Conservation (phyloP, 2,888 invertebrate genomes). For the Diarsia dahlii region DNA sequence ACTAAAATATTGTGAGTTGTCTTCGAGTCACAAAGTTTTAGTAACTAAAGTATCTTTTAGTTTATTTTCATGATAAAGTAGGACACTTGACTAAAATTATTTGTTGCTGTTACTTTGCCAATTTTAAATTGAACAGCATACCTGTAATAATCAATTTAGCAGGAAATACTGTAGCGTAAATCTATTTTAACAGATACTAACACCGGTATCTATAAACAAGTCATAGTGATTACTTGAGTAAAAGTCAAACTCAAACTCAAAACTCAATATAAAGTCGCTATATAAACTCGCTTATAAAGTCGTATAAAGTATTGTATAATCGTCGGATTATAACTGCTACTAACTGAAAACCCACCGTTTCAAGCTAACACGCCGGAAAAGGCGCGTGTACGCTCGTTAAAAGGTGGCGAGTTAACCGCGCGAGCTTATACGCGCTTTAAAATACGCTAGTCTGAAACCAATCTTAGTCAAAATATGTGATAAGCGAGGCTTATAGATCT, state of each 20-base stretch:
- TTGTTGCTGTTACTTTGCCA: not conserved
- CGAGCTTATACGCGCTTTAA: not conserved
- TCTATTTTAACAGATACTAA: no score
- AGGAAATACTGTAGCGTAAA: no score
- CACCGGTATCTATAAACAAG: no score
- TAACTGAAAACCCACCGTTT: not conserved
- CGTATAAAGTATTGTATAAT: not conserved
- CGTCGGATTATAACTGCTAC: not conserved
- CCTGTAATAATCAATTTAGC: no score
- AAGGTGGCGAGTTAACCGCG: not conserved
- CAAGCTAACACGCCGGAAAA: not conserved
- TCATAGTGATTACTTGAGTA: no score
- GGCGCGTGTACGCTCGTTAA: not conserved
- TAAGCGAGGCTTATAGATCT: not conserved
- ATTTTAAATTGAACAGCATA: not conserved
- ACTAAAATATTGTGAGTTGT: constrained; percentile 20
- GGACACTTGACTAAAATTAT: not conserved
- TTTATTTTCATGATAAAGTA: not conserved
- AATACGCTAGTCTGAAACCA: not conserved
- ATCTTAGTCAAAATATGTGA: not conserved
- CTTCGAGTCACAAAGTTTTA: constrained; percentile 15
- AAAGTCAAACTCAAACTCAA: no score
- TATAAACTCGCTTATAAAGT: not conserved
- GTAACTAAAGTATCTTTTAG: not conserved
- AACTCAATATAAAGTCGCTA: no score